A percentile compares a stretch with the other conserved stretches of the same genome.
phyloP scores from a whole-genome alignment of 1,140 invertebrate genomes.

The Zaprionus nigranus region DNA sequence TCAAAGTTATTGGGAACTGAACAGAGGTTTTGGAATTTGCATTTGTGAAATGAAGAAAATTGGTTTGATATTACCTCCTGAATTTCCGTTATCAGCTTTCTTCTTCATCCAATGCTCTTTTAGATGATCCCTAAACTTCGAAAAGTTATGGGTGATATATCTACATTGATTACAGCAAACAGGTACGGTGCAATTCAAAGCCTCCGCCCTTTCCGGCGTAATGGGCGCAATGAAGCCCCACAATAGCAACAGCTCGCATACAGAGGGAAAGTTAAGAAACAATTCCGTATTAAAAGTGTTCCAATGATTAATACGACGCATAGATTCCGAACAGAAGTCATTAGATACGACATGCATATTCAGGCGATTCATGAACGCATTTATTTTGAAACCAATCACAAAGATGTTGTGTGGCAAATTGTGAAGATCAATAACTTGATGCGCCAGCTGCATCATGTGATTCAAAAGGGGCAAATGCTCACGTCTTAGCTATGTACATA shows the following conservation, averaged over 20 bases:
- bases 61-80: background rate
- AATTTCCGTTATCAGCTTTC: background rate
- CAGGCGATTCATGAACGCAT: conserved; percentile 60
- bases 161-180: conserved; percentile 58
- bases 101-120: conserved; percentile 45
- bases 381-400: conserved; percentile 59
- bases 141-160: conserved; percentile 28
- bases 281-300: conserved; percentile 64
- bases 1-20: background rate
- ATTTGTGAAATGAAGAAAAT: too few relatives aligned
- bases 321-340: conserved; percentile 49
- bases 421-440: conserved; percentile 51
- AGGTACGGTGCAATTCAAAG: conserved; percentile 23
- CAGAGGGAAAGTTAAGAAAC: conserved; percentile 51
- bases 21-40: too few relatives aligned
- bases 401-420: conserved; percentile 40
- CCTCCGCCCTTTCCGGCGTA: conserved; percentile 32
- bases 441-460: conserved; percentile 65
- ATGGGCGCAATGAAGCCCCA: conserved; percentile 48
- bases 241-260: conserved; percentile 19
- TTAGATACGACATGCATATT: conserved; percentile 66
- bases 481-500: conserved; percentile 32
- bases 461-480: conserved; percentile 58
- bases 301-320: conserved; percentile 56
- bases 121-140: conserved; percentile 50